A percentile compares a stretch with the other conserved stretches of the same genome.
Evolutionary conservation across 2,888 invertebrate species (phyloP).

Genomic region (Drosophila testacea): DNA sequence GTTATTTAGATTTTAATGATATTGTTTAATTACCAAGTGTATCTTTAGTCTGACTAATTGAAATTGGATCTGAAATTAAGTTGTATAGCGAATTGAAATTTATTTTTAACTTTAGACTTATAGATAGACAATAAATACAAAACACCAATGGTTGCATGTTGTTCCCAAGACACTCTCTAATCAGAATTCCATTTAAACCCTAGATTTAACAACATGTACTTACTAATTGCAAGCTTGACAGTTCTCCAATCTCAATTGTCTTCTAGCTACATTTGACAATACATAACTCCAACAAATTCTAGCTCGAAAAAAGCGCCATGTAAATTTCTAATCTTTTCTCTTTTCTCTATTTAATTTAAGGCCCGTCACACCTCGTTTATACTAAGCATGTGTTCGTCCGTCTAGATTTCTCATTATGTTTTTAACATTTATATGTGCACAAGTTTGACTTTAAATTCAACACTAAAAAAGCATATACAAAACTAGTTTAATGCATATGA

Average conservation of each 20-base stretch:
- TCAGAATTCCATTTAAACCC: slow-evolving; percentile 19
- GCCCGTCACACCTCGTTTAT: slow-evolving; percentile 11
- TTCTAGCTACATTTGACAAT: slow-evolving; percentile 10
- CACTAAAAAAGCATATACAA: slow-evolving; percentile 78
- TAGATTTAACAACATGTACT: slow-evolving; percentile 27
- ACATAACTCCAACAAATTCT: slow-evolving; percentile 21
- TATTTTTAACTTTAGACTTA: slow-evolving; percentile 30
- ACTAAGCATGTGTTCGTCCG: slow-evolving; percentile 12
- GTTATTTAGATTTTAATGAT: slow-evolving; percentile 47
- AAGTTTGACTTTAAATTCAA: slow-evolving; percentile 79
- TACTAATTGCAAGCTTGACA: slow-evolving; percentile 23
- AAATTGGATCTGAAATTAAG: slow-evolving; percentile 43
- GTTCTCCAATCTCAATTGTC: slow-evolving; percentile 1
- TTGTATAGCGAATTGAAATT: slow-evolving; percentile 39
- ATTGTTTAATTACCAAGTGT: slow-evolving; percentile 30
- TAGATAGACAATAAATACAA: slow-evolving; percentile 59
- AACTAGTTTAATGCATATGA: slow-evolving; percentile 67
- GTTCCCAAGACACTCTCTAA: slow-evolving; percentile 71
- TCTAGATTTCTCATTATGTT: slow-evolving; percentile 57
- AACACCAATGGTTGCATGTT: slow-evolving; percentile 66
- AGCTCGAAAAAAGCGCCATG: slow-evolving; percentile 48
- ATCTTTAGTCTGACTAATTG: slow-evolving; percentile 49
- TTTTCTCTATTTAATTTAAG: slow-evolving; percentile 18
- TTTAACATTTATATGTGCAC: slow-evolving; percentile 78
- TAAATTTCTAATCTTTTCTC: slow-evolving; percentile 27